Base-by-base conservation (phyloP, 2,113 vertebrate species). In the Hucho hucho region DNA sequence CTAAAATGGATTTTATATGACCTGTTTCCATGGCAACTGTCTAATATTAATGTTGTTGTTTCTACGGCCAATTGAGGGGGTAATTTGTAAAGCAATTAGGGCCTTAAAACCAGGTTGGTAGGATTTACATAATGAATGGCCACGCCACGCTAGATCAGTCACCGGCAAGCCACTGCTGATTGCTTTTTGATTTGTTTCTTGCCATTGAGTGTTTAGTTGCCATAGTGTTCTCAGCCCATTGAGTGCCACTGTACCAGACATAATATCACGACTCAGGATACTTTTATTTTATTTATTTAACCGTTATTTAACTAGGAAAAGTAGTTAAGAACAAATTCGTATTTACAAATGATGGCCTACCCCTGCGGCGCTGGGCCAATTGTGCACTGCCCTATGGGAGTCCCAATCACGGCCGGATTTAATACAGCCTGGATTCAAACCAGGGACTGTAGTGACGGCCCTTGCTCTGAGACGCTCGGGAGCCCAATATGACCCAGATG, bases 11-110 rank as follows among this genome's bases (percentile, higher is more conserved):
- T 61, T 61, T 16, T 89, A 84, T 16, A 53, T 53, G 49, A 53
- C 83, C 85, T 85, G 91, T 92, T 92, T 88, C 91, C 90, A 91
- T 92, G 87, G 90, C 87, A 92, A 92, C 89, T 79, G 81, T 87
- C 87, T 85, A 85, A 84, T 91, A 88, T 89, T 88, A 86, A 88
- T 90, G 87, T 88, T 89, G 83, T 91, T 89, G 82, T 88, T 89
- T 88, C 83, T 83, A 59, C 80, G 83, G 69, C 81, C 78, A 79
- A 88, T 53, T 47, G 77, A 90, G 80, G 81, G 83, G 81, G 86
- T 88, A 87, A 87, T 92, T 90, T 90, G 84, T 89, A 81, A 81
- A 79, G 49, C 18, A 90, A 87, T 85, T 86, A 89, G 88, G 82
- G 76, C 84, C 88, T 90, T 88, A 81, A 85, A 84, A 81, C 83